A percentile compares a stretch with the other conserved stretches of the same genome.
These are phyloP conservation scores for Willowsia nigromaculata DNA, from an alignment of 2,888 invertebrate genomes.

Conservation along the genomic window DNA sequence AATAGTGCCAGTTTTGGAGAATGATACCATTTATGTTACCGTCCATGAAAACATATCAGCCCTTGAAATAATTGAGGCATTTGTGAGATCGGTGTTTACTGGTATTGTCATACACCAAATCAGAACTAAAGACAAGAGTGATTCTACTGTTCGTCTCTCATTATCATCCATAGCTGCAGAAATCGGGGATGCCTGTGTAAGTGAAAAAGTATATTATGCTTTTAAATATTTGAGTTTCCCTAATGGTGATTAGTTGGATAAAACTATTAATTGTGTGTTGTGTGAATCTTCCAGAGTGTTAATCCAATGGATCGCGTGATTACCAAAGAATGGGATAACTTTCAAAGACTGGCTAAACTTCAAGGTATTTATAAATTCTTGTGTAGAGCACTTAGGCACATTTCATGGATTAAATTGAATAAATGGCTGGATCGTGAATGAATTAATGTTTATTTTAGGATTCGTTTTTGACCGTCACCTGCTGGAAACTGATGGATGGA, in stretches of 20 bases:
- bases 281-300: slow-evolving; percentile 46
- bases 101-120: slow-evolving; percentile 75
- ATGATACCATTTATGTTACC: slow-evolving; percentile 83
- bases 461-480: slow-evolving; percentile 70
- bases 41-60: slow-evolving; percentile 82
- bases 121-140: slow-evolving; percentile 8
- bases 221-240: no score
- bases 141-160: slow-evolving; percentile 45
- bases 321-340: slow-evolving; percentile 71
- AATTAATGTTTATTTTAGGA: slow-evolving; percentile 28
- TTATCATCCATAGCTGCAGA: slow-evolving; percentile 43
- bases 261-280: background rate
- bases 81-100: slow-evolving; percentile 86
- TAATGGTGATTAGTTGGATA: no score
- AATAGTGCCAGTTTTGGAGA: slow-evolving; percentile 82
- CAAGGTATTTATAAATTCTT: slow-evolving; percentile 26
- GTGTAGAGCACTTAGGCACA: no score
- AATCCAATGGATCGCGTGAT: slow-evolving; percentile 66
- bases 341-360: slow-evolving; percentile 45
- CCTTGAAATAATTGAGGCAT: slow-evolving; percentile 85
- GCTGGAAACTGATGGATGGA: slow-evolving; percentile 74
- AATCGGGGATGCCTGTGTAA: slow-evolving; percentile 51
- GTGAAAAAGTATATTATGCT: no score
- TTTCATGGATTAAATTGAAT: no score
- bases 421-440: no score